Percentiles rank a stretch among this genome's conserved stretches.
Evolutionary conservation across 2,888 invertebrate species (phyloP).

Genomic region (Notocelia uddmanniana): DNA sequence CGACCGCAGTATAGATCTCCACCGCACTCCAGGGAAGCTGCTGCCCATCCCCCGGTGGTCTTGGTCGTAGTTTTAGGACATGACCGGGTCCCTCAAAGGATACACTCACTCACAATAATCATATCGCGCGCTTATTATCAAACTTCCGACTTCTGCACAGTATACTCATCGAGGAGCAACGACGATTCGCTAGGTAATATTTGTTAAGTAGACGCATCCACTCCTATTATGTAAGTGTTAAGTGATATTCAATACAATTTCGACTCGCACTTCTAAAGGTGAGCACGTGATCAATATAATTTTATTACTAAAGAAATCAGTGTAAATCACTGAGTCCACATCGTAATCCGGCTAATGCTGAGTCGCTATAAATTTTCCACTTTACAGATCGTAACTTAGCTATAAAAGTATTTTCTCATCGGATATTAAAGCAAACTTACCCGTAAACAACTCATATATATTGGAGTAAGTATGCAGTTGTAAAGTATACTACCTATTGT

Average conservation of each 20-base stretch:
- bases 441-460: constrained; percentile 36
- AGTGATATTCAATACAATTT: not conserved
- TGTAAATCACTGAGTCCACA: constrained; percentile 22
- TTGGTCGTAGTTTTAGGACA: too few relatives aligned
- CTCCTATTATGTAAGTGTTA: not conserved
- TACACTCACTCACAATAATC: too few relatives aligned
- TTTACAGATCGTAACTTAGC: constrained; percentile 40
- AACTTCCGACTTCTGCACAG: too few relatives aligned
- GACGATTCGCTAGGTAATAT: too few relatives aligned
- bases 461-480: constrained; percentile 31
- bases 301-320: constrained; percentile 20
- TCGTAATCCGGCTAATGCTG: constrained; percentile 38
- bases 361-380: constrained; percentile 42
- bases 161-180: too few relatives aligned
- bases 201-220: too few relatives aligned
- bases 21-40: too few relatives aligned
- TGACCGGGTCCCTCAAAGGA: too few relatives aligned
- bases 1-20: too few relatives aligned
- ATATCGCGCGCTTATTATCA: too few relatives aligned
- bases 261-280: not conserved
- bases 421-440: constrained; percentile 39
- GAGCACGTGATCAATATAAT: not conserved
- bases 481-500: constrained; percentile 9
- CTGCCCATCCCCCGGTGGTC: too few relatives aligned
- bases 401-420: constrained; percentile 38